Evolutionary conservation across 92 coral and sea anemone genomes (phyloP), one percentile per base, ranked within the genome.

Genomic region (Blastomussa wellsi): DNA sequence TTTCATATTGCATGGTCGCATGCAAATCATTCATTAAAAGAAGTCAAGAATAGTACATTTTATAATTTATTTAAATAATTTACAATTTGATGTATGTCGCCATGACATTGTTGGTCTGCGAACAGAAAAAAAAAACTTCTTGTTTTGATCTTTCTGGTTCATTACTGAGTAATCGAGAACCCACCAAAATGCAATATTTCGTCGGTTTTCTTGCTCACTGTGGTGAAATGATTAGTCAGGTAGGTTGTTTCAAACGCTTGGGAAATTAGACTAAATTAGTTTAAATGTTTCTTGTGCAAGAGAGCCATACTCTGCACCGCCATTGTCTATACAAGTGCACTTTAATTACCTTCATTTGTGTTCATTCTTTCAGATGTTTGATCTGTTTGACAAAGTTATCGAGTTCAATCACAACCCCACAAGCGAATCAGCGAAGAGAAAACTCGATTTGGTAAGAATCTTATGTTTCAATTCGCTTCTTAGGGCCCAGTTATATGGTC

Each of bases 361-460:
- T 72, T 44, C 13, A 17, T 49, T 26, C 79, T 59, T 60, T 74
- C 72, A 94, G 98, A 72, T 94, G 83, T 88, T 91, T 76, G 98
- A 94, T 80, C 81, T 94, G 74, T 86, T 92, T 20, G 98, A 92
- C 42, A 92, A 84, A 79, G 79, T 92, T 0, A 78, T 92, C 28
- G 98, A 94, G 60, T 94, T 94, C 76, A 94, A 94, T 76, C 95
- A 94, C 79, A 94, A 89, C 74, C 95, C 98, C 2, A 92, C 95
- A 9, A 92, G 89, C 74, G 99, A 95, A 38, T 94, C 99, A 53
- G 98, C 99, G 35, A 96, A 96, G 84, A 91, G 99, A 60, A 91
- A 87, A 82, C 92, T 96, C 26, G 98, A 87, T 41, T 74, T 69
- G 89, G 87, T 83, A 83, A 83, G 80, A 17, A 35, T 44, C 4